Conservation (phyloP, 2,113 vertebrate species). For the Plestiodon gilberti region DNA sequence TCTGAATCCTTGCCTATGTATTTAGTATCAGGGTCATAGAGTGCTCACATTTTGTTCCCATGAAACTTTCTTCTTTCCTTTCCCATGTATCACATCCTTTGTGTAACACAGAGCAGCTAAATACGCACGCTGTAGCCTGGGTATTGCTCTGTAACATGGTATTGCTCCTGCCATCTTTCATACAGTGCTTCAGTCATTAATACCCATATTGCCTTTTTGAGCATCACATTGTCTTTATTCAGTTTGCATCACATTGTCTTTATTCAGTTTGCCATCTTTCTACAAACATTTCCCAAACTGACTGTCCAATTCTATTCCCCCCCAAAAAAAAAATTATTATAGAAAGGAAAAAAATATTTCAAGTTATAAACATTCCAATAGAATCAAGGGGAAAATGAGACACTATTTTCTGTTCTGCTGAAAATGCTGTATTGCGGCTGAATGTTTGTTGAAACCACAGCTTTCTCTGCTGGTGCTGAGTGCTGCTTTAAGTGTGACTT, state of each 20-base stretch:
- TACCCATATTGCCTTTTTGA: neutral
- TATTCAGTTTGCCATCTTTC: neutral
- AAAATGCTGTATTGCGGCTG: neutral
- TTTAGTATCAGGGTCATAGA: neutral
- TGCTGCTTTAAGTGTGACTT: neutral
- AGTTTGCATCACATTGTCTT: neutral
- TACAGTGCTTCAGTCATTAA: neutral
- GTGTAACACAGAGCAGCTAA: neutral
- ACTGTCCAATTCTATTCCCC: neutral
- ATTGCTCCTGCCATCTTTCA: neutral
- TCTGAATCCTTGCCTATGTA: neutral
- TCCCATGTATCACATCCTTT: neutral
- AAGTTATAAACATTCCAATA: neutral
- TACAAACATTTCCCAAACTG: neutral
- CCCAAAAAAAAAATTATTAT: neutral
- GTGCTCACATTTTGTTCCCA: neutral
- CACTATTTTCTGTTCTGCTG: rapidly evolving
- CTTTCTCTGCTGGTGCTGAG: neutral
- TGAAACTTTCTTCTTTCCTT: neutral
- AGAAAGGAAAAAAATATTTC: neutral
- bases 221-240: neutral
- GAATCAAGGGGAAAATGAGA: neutral
- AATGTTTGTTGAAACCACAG: neutral
- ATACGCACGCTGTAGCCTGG: neutral
- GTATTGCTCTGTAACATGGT: neutral